Percentiles rank a stretch among this genome's conserved stretches.
These are phyloP conservation scores for Chirona hameri DNA, from an alignment of 2,888 invertebrate species.

Conservation along the genomic window DNA sequence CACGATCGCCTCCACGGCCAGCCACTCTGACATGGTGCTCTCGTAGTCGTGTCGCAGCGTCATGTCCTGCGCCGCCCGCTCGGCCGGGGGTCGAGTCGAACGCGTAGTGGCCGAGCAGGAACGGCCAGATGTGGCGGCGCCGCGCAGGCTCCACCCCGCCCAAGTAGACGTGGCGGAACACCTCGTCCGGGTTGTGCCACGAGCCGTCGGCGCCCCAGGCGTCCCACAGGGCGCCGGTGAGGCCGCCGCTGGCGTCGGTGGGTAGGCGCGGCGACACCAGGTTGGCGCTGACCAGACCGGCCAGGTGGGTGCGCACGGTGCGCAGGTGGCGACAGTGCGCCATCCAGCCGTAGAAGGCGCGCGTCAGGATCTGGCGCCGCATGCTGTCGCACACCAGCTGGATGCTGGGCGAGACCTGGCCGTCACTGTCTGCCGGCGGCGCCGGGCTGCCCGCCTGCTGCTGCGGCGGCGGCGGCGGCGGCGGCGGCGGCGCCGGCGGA, in stretches of 20 bases:
- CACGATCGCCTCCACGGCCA: constrained; percentile 90
- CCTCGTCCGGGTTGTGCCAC: constrained; percentile 57
- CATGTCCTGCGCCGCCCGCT: constrained; percentile 62
- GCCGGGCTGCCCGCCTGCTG: background rate
- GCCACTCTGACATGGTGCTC: constrained; percentile 90
- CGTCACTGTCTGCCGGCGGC: background rate
- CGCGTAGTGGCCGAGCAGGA: constrained; percentile 77
- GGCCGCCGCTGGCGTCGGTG: constrained; percentile 50
- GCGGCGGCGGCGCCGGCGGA: background rate
- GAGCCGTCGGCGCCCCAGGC: constrained; percentile 55
- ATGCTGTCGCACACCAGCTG: constrained; percentile 87
- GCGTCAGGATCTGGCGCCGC: constrained; percentile 88
- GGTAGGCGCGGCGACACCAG: constrained; percentile 59
- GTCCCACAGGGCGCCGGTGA: constrained; percentile 74
- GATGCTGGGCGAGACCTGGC: constrained; percentile 42
- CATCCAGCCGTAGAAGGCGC: constrained; percentile 95
- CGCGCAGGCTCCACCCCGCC: constrained; percentile 79
- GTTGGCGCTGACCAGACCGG: constrained; percentile 73
- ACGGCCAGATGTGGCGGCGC: constrained; percentile 73
- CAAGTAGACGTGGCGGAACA: constrained; percentile 79
- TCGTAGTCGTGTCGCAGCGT: constrained; percentile 67
- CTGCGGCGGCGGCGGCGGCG: background rate
- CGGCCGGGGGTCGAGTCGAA: constrained; percentile 66
- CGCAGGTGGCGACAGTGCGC: constrained; percentile 89
- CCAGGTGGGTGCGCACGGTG: constrained; percentile 86